Conservation (phyloP, 2,797 vertebrate genomes). For the Lophius americanus region DNA sequence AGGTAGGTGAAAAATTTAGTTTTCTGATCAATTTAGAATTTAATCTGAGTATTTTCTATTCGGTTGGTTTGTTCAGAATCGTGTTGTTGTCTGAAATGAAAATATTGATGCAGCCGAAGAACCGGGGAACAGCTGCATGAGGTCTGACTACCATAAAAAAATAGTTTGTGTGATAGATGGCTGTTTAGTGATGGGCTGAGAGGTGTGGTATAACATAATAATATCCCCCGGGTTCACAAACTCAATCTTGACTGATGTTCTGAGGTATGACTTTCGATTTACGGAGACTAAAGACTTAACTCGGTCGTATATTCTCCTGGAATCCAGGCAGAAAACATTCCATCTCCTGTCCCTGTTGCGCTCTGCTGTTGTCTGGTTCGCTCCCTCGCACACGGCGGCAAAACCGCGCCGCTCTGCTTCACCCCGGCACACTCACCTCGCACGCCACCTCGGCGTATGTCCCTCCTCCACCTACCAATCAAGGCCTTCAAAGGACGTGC, state of each 20-base stretch:
- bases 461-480: slow-evolving; percentile 19
- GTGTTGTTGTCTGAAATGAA: neutral
- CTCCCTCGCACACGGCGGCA: slow-evolving; percentile 41
- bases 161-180: slow-evolving; percentile 24
- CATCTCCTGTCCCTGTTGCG: slow-evolving; percentile 29
- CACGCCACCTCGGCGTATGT: slow-evolving; percentile 15
- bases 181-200: slow-evolving; percentile 15
- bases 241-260: neutral
- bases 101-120: slow-evolving; percentile 15
- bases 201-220: slow-evolving; percentile 8
- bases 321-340: slow-evolving; percentile 19
- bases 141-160: slow-evolving; percentile 11
- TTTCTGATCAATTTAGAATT: no score
- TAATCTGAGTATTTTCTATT: no score
- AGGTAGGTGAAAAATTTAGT: no score
- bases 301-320: slow-evolving; percentile 1
- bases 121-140: slow-evolving; percentile 12
- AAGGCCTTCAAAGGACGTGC: neutral
- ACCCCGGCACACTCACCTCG: slow-evolving; percentile 31
- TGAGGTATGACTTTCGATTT: slow-evolving; percentile 16
- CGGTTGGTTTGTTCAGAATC: no score
- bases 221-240: slow-evolving; percentile 1
- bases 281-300: neutral
- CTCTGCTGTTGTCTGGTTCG: slow-evolving; percentile 34
- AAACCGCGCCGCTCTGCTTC: slow-evolving; percentile 57